Evolutionary conservation across 2,888 invertebrate genomes (phyloP), one percentile per base, ranked within the genome.

Genomic region (Ceriagrion tenellum): DNA sequence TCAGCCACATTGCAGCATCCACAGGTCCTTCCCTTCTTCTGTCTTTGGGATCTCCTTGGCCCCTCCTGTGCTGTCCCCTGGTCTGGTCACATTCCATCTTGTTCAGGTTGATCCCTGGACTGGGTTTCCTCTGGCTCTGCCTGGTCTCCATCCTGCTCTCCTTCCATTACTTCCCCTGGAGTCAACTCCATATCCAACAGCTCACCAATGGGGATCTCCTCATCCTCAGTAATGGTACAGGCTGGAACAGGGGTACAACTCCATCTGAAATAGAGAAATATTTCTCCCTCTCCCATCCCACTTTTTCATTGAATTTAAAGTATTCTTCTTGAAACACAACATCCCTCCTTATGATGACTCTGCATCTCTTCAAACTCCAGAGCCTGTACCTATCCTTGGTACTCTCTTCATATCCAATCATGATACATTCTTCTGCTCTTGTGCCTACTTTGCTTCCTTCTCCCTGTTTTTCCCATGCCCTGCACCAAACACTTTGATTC

Each of bases 331-430:
- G 63, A 63, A 63, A 63, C 63, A 63, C 20, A 63, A 63, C 63
- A 63, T 35, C 95, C 88, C 69, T 69, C 55, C 81, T 6, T 40
- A 95, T 63, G 26, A 95, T 95, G 55, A 95, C 74, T 47, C 56
- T 95, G 18, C 89, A 55, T 81, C 55, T 95, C 93, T 95, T 93
- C 81, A 95, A 59, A 47, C 74, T 95, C 55, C 63, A 74, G 8
- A 95, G 88, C 35, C 69, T 95, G 88, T 95, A 95, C 4, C 95
- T 93, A 95, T 95, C 74, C 69, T 95, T 95, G 81, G 95, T 95
- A n/a, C 91, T 55, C n/a, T 30, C 40, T 55, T 95, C 95, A 63
- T 95, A 95, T 26, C 95, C 95, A 63, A 63, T 63, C 63, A 63
- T 63, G 63, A 63, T 63, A 23, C 63, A 63, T 63, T 23, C 63